Conservation (phyloP, 2,888 invertebrate species). For the Nephrotoma appendiculata region DNA sequence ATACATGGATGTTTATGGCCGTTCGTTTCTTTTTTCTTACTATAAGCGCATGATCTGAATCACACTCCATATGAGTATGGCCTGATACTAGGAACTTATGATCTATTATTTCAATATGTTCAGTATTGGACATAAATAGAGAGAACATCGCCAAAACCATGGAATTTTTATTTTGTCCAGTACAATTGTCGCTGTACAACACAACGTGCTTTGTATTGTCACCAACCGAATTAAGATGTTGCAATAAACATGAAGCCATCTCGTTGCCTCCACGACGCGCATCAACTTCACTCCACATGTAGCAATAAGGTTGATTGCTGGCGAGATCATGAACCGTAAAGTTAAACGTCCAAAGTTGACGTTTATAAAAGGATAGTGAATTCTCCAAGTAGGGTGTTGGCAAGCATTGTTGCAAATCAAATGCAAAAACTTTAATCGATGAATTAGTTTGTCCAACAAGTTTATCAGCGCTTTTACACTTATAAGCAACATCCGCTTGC, state of each 20-base stretch:
- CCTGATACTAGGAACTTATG: background rate
- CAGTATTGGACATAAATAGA: background rate
- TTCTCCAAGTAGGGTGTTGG: background rate
- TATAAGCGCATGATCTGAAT: background rate
- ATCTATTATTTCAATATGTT: background rate
- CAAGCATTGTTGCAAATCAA: background rate
- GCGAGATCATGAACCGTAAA: background rate
- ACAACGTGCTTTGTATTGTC: background rate
- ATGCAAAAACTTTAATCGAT: background rate
- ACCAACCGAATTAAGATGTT: background rate
- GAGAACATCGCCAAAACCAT: background rate
- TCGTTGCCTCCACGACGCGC: background rate
- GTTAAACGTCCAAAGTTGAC: background rate
- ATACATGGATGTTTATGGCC: background rate
- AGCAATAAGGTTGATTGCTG: background rate
- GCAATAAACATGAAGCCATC: background rate
- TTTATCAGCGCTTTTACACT: background rate
- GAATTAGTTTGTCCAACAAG: background rate
- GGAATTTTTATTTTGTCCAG: background rate
- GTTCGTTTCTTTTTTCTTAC: background rate
- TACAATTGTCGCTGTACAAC: background rate
- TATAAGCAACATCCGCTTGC: background rate
- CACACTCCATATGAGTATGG: background rate
- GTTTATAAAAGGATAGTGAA: background rate
- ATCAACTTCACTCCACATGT: background rate